A percentile compares a stretch with the other conserved stretches of the same genome.
Evolutionary conservation across 1,140 invertebrate genomes (phyloP).

Genomic region (Aphelenchoides besseyi): DNA sequence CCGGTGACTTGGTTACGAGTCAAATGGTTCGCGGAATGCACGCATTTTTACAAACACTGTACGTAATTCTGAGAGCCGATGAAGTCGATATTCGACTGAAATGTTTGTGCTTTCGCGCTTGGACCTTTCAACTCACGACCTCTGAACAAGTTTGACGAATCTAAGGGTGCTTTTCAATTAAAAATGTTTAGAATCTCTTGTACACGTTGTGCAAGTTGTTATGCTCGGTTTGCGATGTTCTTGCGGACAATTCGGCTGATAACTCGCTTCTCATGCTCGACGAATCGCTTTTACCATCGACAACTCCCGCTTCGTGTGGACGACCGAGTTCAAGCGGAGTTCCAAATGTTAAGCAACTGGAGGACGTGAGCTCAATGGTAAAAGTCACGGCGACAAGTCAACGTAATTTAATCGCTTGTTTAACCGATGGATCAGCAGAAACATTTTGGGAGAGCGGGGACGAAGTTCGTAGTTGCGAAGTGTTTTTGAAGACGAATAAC

Average conservation of each 20-base stretch:
- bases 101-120: conserved; percentile 56
- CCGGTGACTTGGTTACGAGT: conserved; percentile 49
- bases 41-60: conserved; percentile 53
- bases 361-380: conserved; percentile 73
- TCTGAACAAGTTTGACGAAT: conserved; percentile 47
- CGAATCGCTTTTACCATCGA: conserved; percentile 15
- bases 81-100: conserved; percentile 48
- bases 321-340: conserved; percentile 28
- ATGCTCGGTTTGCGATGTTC: conserved; percentile 34
- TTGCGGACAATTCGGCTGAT: conserved; percentile 36
- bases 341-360: conserved; percentile 70
- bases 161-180: conserved; percentile 15
- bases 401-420: conserved; percentile 83
- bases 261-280: conserved; percentile 26
- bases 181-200: conserved; percentile 28
- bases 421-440: conserved; percentile 89
- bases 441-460: conserved; percentile 99
- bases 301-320: conserved; percentile 17
- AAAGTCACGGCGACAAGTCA: conserved; percentile 85
- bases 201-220: conserved; percentile 38
- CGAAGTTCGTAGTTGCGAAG: conserved; percentile 68
- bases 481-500: background rate
- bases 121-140: conserved; percentile 60
- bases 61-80: conserved; percentile 53
- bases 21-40: conserved; percentile 55